phyloP scores from a whole-genome alignment of 1,140 invertebrate genomes.

The Bombus confusus region DNA sequence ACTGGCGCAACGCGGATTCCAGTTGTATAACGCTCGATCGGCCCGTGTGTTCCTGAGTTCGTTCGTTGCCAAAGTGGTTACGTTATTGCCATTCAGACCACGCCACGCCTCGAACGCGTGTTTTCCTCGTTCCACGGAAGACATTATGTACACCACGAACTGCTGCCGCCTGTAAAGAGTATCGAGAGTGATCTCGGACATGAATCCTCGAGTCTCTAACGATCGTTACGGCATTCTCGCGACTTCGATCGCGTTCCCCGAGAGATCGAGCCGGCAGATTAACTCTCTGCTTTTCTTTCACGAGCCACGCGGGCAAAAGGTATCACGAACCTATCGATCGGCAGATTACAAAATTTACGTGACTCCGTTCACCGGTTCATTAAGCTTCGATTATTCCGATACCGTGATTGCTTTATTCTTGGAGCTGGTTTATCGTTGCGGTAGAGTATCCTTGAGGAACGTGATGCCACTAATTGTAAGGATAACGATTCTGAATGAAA shows the following conservation, averaged over 20 bases:
- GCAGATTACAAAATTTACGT: slow-evolving; percentile 19
- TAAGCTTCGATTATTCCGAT: slow-evolving; percentile 7
- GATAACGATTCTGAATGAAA: neutral
- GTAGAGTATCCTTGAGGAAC: neutral
- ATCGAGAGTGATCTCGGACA: slow-evolving; percentile 33
- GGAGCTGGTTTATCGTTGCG: neutral
- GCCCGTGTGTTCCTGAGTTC: slow-evolving; percentile 34
- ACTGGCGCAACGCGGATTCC: slow-evolving; percentile 24
- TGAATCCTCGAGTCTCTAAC: neutral
- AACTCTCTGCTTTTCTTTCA: neutral
- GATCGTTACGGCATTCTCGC: slow-evolving; percentile 1
- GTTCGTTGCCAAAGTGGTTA: slow-evolving; percentile 61
- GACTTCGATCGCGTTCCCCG: neutral
- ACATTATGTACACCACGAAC: slow-evolving; percentile 58
- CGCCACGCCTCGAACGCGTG: slow-evolving; percentile 75
- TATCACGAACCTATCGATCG: neutral
- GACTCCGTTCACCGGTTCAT: slow-evolving; percentile 12
- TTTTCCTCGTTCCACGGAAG: slow-evolving; percentile 77
- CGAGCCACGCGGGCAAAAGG: neutral
- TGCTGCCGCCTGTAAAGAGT: neutral
- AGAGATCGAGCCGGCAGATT: slow-evolving; percentile 14
- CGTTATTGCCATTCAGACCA: slow-evolving; percentile 66
- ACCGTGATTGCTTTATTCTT: slow-evolving; percentile 36
- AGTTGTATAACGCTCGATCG: slow-evolving; percentile 62
- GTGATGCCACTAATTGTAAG: neutral